Evolutionary conservation across 1,140 invertebrate genomes (phyloP).

Genomic region (Sycophaga agraensis): DNA sequence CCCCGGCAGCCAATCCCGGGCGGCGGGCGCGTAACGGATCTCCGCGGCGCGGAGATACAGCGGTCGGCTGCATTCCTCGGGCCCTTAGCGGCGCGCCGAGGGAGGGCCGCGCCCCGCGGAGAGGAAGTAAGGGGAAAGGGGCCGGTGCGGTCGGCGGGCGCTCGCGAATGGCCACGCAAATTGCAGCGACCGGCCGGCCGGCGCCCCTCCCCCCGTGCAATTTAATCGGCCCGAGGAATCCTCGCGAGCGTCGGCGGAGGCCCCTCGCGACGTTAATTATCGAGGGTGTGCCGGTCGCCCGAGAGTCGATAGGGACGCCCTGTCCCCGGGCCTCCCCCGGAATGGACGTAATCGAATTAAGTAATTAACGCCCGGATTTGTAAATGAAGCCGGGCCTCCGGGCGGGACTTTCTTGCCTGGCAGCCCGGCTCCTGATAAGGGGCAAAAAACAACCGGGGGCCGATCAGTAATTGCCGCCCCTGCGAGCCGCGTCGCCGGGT

Average conservation of each 20-base stretch:
- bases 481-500: too few species aligned
- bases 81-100: too few species aligned
- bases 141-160: neutral
- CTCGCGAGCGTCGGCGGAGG: too few species aligned
- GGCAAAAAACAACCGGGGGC: too few species aligned
- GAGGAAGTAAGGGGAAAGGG: too few species aligned
- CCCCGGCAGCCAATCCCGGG: too few species aligned
- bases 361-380: slow-evolving; percentile 31
- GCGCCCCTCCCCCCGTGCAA: slow-evolving; percentile 13
- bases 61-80: too few species aligned
- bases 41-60: too few species aligned
- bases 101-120: too few species aligned
- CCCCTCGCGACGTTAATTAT: slow-evolving; percentile 26
- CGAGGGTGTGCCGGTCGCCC: neutral
- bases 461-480: too few species aligned
- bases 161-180: slow-evolving; percentile 37
- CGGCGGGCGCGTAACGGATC: too few species aligned
- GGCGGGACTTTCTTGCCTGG: neutral
- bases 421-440: neutral
- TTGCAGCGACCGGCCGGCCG: slow-evolving; percentile 34
- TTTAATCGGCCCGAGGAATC: slow-evolving; percentile 21
- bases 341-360: slow-evolving; percentile 31
- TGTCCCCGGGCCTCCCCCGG: too few species aligned
- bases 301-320: neutral
- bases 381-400: slow-evolving; percentile 21